A percentile compares a stretch with the other conserved stretches of the same genome.
These are phyloP conservation scores for Gambusia affinis DNA, from an alignment of 2,113 vertebrate genomes.

Conservation along the genomic window DNA sequence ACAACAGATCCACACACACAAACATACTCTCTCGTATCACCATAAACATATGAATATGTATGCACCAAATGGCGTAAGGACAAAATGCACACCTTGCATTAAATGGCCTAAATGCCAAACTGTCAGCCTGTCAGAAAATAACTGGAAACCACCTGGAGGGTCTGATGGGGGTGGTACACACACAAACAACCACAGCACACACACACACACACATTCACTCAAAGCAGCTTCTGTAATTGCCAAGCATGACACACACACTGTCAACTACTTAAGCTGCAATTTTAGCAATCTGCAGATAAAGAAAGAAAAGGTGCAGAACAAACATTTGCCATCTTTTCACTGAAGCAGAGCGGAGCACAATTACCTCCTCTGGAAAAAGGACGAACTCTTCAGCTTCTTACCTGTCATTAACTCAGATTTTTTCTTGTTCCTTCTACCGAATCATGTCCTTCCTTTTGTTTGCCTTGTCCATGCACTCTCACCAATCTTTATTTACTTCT, in stretches of 20 bases:
- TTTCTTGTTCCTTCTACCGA: slow-evolving; percentile 22
- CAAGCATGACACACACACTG: slow-evolving; percentile 22
- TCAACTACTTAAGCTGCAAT: slow-evolving; percentile 55
- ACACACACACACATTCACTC: slow-evolving; percentile 2
- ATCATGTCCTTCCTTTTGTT: slow-evolving; percentile 9
- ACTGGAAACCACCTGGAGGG: slow-evolving; percentile 35
- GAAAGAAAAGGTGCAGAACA: slow-evolving; percentile 34
- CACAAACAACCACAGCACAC: slow-evolving; percentile 12
- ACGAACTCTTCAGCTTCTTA: slow-evolving; percentile 25
- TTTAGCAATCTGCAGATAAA: slow-evolving; percentile 37
- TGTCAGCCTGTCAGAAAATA: slow-evolving; percentile 18
- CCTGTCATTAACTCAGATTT: slow-evolving; percentile 24
- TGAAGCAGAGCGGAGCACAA: slow-evolving; percentile 18
- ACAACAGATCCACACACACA: slow-evolving; percentile 7
- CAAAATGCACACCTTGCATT: slow-evolving; percentile 19
- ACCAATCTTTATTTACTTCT: background rate
- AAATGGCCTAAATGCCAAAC: slow-evolving; percentile 25
- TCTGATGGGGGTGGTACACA: background rate
- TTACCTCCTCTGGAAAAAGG: slow-evolving; percentile 32
- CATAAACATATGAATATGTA: slow-evolving; percentile 2
- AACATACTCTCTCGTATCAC: background rate
- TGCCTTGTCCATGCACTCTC: slow-evolving; percentile 4
- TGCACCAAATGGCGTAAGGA: slow-evolving; percentile 1
- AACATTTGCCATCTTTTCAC: slow-evolving; percentile 46
- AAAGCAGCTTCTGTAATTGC: slow-evolving; percentile 41